A percentile compares a stretch with the other conserved stretches of the same genome.
phyloP scores from a whole-genome alignment of 2,888 invertebrate genomes.

The Pardosa pseudoannulata region DNA sequence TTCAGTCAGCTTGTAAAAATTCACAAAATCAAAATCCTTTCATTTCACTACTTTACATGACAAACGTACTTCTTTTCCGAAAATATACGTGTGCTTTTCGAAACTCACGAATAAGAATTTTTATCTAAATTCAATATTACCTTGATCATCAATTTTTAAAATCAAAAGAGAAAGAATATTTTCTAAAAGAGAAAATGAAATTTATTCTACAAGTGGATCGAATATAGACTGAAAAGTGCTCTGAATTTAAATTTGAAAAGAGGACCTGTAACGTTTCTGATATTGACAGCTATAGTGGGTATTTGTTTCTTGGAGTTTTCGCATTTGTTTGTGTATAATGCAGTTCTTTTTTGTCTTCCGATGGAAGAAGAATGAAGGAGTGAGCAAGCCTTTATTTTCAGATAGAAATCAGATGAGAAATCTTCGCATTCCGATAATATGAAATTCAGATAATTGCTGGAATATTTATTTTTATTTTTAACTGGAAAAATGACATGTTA shows the following conservation, averaged over 20 bases:
- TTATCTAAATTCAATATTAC: not conserved
- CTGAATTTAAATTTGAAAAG: slow-evolving; percentile 2
- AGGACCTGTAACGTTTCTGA: not conserved
- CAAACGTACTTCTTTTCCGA: too few relatives aligned
- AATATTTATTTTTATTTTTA: too few relatives aligned
- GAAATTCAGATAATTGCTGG: too few relatives aligned
- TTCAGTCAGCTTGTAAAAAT: too few relatives aligned
- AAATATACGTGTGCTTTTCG: too few relatives aligned
- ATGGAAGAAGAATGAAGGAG: too few relatives aligned
- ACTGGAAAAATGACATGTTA: too few relatives aligned
- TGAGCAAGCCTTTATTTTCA: too few relatives aligned
- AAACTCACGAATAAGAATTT: not conserved
- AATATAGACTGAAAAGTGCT: not conserved
- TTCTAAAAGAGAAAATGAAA: not conserved
- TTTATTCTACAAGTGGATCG: slow-evolving; percentile 10
- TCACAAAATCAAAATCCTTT: too few relatives aligned
- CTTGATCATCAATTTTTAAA: slow-evolving; percentile 1
- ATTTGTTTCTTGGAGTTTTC: not conserved
- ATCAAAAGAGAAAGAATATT: not conserved
- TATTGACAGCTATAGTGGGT: not conserved
- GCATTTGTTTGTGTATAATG: not conserved
- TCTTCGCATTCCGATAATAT: too few relatives aligned
- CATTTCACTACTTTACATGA: too few relatives aligned
- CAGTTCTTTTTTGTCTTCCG: not conserved
- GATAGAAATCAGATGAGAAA: too few relatives aligned